Percentiles rank a stretch among this genome's conserved stretches.
Conservation (phyloP, 1,140 invertebrate species). For the Drosophila sproati region DNA sequence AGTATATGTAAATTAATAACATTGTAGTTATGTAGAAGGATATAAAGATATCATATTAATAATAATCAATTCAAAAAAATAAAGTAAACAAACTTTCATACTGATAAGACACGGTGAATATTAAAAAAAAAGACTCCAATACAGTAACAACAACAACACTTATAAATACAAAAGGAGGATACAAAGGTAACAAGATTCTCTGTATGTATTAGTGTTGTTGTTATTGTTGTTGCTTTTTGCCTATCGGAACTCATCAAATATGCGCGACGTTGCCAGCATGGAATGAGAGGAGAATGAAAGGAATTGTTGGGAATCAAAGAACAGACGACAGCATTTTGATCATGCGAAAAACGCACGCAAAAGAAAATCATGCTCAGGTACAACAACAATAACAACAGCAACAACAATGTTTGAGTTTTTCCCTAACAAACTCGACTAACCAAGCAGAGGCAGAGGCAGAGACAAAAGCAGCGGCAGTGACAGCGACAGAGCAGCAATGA, state of each 20-base stretch:
- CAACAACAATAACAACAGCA: conserved; percentile 44
- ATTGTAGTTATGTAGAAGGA: too few relatives aligned
- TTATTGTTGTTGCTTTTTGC: conserved; percentile 29
- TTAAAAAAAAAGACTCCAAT: conserved; percentile 36
- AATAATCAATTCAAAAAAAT: conserved; percentile 34
- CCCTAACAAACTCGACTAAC: conserved; percentile 19
- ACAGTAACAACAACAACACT: neutral
- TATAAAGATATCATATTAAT: neutral
- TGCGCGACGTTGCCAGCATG: conserved; percentile 54
- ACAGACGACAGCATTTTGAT: conserved; percentile 68
- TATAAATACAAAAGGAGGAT: too few relatives aligned
- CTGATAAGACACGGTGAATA: conserved; percentile 61
- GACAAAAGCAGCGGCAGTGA: neutral
- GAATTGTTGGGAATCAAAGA: conserved; percentile 34
- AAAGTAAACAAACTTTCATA: conserved; percentile 56
- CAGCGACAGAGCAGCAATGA: conserved; percentile 26
- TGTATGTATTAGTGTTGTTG: conserved; percentile 16
- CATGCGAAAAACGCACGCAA: conserved; percentile 80
- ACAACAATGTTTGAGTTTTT: conserved; percentile 46
- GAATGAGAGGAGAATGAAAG: conserved; percentile 24
- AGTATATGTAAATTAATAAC: too few relatives aligned
- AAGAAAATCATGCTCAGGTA: conserved; percentile 80
- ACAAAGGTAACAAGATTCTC: neutral
- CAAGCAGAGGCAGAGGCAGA: conserved; percentile 17
- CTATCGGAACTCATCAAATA: conserved; percentile 79